These are phyloP conservation scores for Psittacula cyanocephala DNA, from an alignment of 2,113 vertebrate genomes.

Conservation along the genomic window DNA sequence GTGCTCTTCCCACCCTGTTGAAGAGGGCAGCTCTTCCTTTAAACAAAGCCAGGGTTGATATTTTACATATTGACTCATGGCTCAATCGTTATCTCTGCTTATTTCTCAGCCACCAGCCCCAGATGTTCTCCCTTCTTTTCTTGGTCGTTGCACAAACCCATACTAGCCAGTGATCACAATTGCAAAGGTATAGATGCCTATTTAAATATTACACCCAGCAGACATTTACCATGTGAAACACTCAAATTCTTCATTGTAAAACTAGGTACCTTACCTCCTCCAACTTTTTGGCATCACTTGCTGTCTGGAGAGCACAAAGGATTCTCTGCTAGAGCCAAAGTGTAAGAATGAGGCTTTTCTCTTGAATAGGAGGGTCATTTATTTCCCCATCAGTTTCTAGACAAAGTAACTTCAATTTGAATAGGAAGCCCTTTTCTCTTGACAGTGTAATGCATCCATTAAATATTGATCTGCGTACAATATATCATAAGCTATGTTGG, in stretches of 20 bases:
- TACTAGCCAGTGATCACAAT: not conserved
- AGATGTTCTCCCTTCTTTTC: not conserved
- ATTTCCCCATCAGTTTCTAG: not conserved
- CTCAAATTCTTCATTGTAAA: not conserved
- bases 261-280: not conserved
- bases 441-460: constrained; percentile 10
- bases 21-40: not conserved
- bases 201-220: not conserved
- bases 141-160: not conserved
- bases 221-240: not conserved
- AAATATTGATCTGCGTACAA: constrained; percentile 44
- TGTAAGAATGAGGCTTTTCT: not conserved
- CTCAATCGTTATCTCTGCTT: not conserved
- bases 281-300: not conserved
- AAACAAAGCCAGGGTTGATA: not conserved
- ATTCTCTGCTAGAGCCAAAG: not conserved
- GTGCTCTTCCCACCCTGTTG: fast-evolving
- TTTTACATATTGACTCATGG: fast-evolving
- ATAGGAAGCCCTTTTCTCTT: not conserved
- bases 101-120: not conserved
- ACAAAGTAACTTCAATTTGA: constrained; percentile 11
- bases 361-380: not conserved
- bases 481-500: not conserved
- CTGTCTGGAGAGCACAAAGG: not conserved
- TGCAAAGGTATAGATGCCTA: not conserved